Conservation (phyloP, 2,113 vertebrate genomes). For the Brachypteracias leptosomus region DNA sequence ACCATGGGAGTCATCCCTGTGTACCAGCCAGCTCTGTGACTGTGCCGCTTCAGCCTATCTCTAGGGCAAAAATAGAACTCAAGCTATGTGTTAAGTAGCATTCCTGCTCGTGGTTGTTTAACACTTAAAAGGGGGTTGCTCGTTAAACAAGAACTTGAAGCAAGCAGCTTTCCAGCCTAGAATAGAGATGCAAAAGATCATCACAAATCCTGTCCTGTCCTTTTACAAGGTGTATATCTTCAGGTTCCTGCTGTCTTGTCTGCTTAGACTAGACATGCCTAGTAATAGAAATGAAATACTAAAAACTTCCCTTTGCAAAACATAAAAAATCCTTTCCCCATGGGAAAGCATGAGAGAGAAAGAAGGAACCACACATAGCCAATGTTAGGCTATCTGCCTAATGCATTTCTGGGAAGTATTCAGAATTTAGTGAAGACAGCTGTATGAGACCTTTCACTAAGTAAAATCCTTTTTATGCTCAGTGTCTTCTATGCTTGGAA, state of each 20-base stretch:
- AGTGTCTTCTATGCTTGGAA: background rate
- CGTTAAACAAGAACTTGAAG: background rate
- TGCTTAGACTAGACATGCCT: background rate
- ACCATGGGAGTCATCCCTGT: accelerated
- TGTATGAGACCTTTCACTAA: background rate
- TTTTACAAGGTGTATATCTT: background rate
- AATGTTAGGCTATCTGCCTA: background rate
- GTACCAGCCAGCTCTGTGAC: background rate
- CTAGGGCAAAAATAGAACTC: background rate
- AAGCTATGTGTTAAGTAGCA: background rate
- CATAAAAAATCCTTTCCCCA: background rate
- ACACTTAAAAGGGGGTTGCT: background rate
- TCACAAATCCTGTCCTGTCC: background rate
- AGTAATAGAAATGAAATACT: background rate
- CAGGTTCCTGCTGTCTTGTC: background rate
- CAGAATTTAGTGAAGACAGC: background rate
- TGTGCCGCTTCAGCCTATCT: background rate
- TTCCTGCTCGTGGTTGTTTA: background rate
- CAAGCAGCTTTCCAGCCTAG: background rate
- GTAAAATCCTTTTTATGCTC: background rate
- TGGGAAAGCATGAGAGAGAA: background rate
- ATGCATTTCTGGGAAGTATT: background rate
- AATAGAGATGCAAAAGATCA: background rate
- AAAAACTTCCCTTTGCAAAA: background rate
- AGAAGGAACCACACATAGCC: background rate